Base-by-base conservation (phyloP, 2,888 invertebrate genomes). In the Salpingus planirostris region DNA sequence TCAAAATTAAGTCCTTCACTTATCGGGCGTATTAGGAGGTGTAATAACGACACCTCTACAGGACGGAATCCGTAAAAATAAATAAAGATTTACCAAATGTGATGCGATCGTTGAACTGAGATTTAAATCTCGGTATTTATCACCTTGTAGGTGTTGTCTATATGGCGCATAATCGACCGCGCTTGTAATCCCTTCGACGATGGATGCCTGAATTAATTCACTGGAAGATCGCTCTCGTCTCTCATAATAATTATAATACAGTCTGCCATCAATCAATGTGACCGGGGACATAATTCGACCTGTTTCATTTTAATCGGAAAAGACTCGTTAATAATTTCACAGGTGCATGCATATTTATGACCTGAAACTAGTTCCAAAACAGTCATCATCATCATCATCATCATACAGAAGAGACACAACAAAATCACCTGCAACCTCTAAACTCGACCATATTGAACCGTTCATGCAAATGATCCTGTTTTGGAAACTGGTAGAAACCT, bases 1-100 rank as follows among this genome's bases (percentile, higher is more conserved):
- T 36, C 36, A 36, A 32, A 36, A 36, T 25, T 36, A 48, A 49
- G 47, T 50, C 46, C 52, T 34, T 4, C 44, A 51, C 50, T 50
- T 50, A 50, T 41, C 44, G 36, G 45, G 25, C 41, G 41, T 30
- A 40, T 43, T 43, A 49, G 46, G 5, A 8, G 8, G 8, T 18
- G 35, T 37, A 36, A 45, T 41, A 46, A 47, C 38, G 42, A 42
- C 42, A 36, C 38, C 46, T 43, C 38, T 33, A 44, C 44, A 42
- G 35, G 18, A 22, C 31, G 31, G 21, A 27, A 31, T 33, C 36
- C 28, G 31, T 35, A 31, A 38, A 39, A 35, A 39, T 35, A 36
- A 39, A 39, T 36, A 39, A 39, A 32, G 39, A 35, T 39, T 39
- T 39, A 31, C 25, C 35, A 24, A 38, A 35, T 32, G n/a, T n/a